Evolutionary conservation across 2,113 vertebrate species (phyloP).

Genomic region (Budorcas taxicolor): DNA sequence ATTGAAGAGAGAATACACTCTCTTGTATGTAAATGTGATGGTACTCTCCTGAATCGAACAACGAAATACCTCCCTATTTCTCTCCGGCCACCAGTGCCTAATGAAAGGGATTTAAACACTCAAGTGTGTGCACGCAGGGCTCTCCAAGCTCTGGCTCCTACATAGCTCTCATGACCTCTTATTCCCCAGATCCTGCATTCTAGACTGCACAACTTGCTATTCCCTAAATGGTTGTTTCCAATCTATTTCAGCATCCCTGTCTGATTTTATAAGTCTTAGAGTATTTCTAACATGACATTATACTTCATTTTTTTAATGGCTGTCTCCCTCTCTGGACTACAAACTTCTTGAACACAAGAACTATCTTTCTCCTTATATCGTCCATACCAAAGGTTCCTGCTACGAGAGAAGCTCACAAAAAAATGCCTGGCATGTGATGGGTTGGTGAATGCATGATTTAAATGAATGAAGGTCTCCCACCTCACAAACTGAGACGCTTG

Average conservation of each 20-base stretch:
- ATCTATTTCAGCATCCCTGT: background rate
- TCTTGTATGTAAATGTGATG: background rate
- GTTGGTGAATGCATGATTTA: background rate
- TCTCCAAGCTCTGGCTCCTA: background rate
- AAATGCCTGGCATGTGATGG: background rate
- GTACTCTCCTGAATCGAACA: background rate
- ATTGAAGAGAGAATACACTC: background rate
- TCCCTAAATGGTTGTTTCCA: background rate
- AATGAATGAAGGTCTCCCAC: background rate
- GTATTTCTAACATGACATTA: background rate
- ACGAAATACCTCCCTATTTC: background rate
- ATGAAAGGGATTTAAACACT: background rate
- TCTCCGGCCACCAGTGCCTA: background rate
- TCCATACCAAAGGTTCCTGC: background rate
- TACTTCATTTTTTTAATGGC: background rate
- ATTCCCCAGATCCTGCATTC: background rate
- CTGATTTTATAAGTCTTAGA: background rate
- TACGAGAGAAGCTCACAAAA: rapidly evolving
- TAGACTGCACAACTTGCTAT: background rate
- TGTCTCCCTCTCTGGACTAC: background rate
- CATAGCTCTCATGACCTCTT: background rate
- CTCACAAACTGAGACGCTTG: background rate
- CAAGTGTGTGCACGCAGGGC: no score
- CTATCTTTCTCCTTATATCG: background rate
- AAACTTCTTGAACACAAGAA: background rate